Conservation (phyloP, 1,140 invertebrate genomes). For the Neotoxoptera formosana region DNA sequence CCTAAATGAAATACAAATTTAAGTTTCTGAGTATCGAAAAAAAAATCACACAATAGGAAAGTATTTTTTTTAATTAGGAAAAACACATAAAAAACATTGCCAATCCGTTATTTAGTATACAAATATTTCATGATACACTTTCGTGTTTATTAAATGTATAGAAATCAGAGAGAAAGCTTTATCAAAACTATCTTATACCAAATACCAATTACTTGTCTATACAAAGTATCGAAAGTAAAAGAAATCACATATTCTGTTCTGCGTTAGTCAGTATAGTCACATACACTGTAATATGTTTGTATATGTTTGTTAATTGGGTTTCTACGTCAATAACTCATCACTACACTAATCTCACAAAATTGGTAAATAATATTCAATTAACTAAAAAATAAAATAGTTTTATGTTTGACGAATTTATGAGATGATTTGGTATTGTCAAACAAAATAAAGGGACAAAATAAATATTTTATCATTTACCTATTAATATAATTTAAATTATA, state of each 20-base stretch:
- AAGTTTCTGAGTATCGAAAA: neutral
- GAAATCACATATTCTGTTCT: conserved; percentile 19
- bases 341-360: neutral
- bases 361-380: neutral
- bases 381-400: neutral
- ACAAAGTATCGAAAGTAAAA: conserved; percentile 50
- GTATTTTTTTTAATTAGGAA: neutral
- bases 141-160: conserved; percentile 19
- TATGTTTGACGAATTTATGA: neutral
- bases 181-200: neutral
- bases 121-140: neutral
- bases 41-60: neutral
- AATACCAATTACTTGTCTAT: conserved; percentile 23
- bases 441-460: neutral
- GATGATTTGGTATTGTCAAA: neutral
- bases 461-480: neutral
- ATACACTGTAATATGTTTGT: neutral
- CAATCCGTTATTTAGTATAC: neutral
- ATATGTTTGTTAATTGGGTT: neutral
- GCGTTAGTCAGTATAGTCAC: neutral
- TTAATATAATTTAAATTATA: neutral
- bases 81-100: neutral
- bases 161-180: conserved; percentile 50
- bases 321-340: neutral
- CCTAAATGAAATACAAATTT: neutral